These are phyloP conservation scores for Blastobasis lacticolella DNA, from an alignment of 2,888 invertebrate genomes.

Conservation along the genomic window DNA sequence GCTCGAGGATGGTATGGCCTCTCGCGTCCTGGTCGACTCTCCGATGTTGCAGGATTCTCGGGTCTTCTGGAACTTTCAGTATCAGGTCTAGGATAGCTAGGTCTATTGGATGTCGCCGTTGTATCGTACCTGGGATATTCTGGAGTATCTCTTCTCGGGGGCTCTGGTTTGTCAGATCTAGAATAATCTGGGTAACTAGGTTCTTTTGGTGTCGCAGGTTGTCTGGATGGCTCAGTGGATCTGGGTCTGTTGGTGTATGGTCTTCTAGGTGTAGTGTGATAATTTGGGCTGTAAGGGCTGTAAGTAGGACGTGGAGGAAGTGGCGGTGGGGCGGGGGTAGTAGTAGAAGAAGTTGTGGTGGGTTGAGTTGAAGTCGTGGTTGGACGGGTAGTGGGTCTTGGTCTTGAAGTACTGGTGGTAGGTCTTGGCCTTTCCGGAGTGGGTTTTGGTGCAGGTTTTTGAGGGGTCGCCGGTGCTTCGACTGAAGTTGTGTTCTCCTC, in stretches of 20 bases:
- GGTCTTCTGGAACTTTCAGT: slow-evolving; percentile 9
- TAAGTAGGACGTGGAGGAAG: slow-evolving; percentile 21
- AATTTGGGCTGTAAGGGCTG: slow-evolving; percentile 10
- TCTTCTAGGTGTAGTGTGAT: slow-evolving; percentile 18
- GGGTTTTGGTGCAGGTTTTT: slow-evolving; percentile 10
- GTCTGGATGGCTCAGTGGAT: slow-evolving; percentile 5
- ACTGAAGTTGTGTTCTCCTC: no score
- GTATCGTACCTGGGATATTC: no score
- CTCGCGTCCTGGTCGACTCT: background rate
- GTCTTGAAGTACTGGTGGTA: slow-evolving; percentile 4
- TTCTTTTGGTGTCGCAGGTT: background rate
- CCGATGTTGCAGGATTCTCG: background rate
- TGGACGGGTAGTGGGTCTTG: slow-evolving; percentile 13
- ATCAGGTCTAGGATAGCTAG: no score
- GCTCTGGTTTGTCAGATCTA: slow-evolving; percentile 12
- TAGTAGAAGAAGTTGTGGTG: slow-evolving; percentile 15
- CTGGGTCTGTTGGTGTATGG: slow-evolving; percentile 18
- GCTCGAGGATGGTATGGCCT: background rate
- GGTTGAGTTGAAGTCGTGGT: slow-evolving; percentile 19
- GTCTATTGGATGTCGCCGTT: no score
- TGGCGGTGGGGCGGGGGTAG: slow-evolving; percentile 16
- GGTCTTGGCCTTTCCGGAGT: slow-evolving; percentile 12
- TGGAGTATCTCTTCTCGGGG: slow-evolving; percentile 3
- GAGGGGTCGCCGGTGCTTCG: background rate
- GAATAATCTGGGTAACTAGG: slow-evolving; percentile 5